Percentiles rank a stretch among this genome's conserved stretches.
phyloP scores from a whole-genome alignment of 1,140 invertebrate genomes.

The Zophobas atratus region DNA sequence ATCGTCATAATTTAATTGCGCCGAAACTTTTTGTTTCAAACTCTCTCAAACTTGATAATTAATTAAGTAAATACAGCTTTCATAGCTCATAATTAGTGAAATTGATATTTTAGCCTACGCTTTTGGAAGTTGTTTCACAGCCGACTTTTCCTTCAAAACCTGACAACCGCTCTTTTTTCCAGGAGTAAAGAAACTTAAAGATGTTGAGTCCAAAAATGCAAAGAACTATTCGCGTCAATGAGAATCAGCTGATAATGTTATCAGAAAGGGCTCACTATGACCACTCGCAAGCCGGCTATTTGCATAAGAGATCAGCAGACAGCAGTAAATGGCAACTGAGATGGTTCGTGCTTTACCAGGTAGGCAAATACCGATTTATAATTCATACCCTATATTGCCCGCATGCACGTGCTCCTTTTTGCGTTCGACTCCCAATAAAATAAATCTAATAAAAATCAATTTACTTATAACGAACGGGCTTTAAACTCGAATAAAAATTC shows the following conservation, averaged over 20 bases:
- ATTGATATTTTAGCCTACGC: conserved; percentile 16
- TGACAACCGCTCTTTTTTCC: conserved; percentile 30
- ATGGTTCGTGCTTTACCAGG: conserved; percentile 94
- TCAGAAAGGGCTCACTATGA: conserved; percentile 89
- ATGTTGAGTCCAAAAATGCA: conserved; percentile 89
- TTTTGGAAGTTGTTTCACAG: neutral
- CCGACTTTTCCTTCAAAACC: neutral
- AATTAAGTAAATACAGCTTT: conserved; percentile 22
- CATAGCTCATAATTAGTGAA: conserved; percentile 11
- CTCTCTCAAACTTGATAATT: conserved; percentile 20
- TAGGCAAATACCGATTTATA: conserved; percentile 64
- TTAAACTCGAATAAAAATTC: conserved; percentile 30
- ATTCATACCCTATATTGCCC: neutral
- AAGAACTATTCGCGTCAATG: conserved; percentile 86
- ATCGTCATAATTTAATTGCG: conserved; percentile 15
- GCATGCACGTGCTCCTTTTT: neutral
- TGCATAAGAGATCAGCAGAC: conserved; percentile 90
- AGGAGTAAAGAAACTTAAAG: conserved; percentile 49
- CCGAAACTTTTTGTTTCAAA: conserved; percentile 5
- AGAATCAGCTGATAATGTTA: conserved; percentile 85
- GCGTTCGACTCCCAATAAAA: neutral
- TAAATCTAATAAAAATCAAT: conserved; percentile 33
- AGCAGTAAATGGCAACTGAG: conserved; percentile 91
- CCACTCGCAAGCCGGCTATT: conserved; percentile 81
- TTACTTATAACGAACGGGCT: neutral